Evolutionary conservation across 2,888 invertebrate genomes (phyloP).

Genomic region (Halictus quadricinctus): DNA sequence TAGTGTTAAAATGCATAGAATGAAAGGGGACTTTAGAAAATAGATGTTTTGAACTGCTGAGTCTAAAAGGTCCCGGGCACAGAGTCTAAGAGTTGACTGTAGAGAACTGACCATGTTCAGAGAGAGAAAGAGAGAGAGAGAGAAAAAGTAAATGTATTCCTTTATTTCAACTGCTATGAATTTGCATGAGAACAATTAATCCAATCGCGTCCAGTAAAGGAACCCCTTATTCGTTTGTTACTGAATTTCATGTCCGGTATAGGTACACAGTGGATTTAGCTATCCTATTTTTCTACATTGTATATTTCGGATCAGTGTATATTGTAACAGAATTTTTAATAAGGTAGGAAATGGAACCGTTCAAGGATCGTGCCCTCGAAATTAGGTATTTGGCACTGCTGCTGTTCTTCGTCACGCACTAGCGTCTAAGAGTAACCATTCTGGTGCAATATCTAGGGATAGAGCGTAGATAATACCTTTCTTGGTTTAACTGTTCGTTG

Average conservation of each 20-base stretch:
- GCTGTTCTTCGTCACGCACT: constrained; percentile 45
- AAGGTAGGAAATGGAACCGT: constrained; percentile 24
- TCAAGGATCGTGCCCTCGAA: constrained; percentile 25
- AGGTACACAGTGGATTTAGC: constrained; percentile 65
- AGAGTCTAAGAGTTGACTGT: neutral
- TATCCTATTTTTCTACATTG: constrained; percentile 80
- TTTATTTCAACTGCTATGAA: constrained; percentile 19
- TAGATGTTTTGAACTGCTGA: neutral
- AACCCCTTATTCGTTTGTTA: constrained; percentile 40
- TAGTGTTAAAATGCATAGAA: neutral
- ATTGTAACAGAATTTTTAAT: constrained; percentile 31
- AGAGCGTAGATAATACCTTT: constrained; percentile 51
- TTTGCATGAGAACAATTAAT: constrained; percentile 31
- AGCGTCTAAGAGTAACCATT: constrained; percentile 61
- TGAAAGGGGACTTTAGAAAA: neutral
- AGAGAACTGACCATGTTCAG: neutral
- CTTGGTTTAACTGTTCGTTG: constrained; percentile 62
- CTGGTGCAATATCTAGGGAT: constrained; percentile 70
- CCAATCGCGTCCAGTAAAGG: neutral
- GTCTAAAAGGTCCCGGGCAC: neutral
- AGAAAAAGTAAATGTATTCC: constrained; percentile 26
- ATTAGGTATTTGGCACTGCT: constrained; percentile 24
- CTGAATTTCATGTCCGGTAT: constrained; percentile 46
- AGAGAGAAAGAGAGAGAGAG: neutral
- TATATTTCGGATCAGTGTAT: constrained; percentile 64